Evolutionary conservation across 2,113 vertebrate species (phyloP).

Genomic region (Triplophysa tibetana): DNA sequence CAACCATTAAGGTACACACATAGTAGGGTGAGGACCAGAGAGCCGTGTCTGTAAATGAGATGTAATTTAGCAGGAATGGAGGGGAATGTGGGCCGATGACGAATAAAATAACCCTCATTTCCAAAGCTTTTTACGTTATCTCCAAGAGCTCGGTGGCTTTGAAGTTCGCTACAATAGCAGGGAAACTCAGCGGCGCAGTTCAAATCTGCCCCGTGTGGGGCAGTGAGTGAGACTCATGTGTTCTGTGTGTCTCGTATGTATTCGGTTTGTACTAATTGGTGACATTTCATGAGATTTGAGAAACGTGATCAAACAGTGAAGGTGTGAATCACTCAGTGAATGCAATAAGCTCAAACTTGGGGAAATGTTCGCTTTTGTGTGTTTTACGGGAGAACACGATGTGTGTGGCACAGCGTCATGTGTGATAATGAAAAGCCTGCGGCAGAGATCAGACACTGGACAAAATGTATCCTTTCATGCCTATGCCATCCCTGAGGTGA

Average conservation of each 20-base stretch:
- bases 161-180: conserved; percentile 25
- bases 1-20: background rate
- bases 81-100: background rate
- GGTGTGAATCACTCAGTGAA: background rate
- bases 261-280: conserved; percentile 6
- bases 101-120: conserved; percentile 35
- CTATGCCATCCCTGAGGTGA: too few species aligned
- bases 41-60: conserved; percentile 28
- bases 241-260: background rate
- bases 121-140: conserved; percentile 33
- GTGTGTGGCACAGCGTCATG: background rate
- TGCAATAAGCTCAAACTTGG: conserved; percentile 9
- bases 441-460: background rate
- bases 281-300: conserved; percentile 23
- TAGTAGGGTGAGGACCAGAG: background rate
- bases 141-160: conserved; percentile 10
- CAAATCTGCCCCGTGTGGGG: background rate
- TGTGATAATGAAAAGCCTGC: background rate
- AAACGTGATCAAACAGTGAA: conserved; percentile 22
- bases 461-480: background rate
- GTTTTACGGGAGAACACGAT: background rate
- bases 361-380: too few species aligned
- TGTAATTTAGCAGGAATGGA: conserved; percentile 34
- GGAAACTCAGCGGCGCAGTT: background rate
- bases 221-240: background rate